Evolutionary conservation across 2,113 vertebrate species (phyloP).

Genomic region (Bubo scandiacus): DNA sequence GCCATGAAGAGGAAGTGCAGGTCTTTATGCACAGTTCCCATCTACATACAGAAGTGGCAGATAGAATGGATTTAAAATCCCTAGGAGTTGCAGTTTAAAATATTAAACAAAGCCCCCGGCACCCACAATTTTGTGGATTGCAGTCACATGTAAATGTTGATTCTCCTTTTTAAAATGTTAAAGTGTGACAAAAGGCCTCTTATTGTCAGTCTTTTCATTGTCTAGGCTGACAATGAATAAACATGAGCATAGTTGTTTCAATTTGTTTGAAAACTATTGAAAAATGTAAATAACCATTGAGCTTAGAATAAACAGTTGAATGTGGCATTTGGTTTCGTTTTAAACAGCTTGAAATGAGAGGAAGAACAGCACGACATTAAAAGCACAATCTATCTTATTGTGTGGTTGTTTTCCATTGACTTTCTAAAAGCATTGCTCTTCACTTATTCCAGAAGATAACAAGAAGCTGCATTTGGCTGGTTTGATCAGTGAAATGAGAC

Average conservation of each 20-base stretch:
- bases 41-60: background rate
- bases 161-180: background rate
- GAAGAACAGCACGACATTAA: conserved; percentile 19
- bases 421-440: background rate
- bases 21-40: background rate
- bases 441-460: background rate
- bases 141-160: background rate
- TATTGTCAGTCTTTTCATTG: background rate
- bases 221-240: background rate
- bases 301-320: conserved; percentile 23
- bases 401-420: background rate
- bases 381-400: conserved; percentile 8
- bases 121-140: background rate
- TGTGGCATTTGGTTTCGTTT: conserved; percentile 7
- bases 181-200: background rate
- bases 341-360: conserved; percentile 7
- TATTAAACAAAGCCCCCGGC: background rate
- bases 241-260: background rate
- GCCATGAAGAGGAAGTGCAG: background rate
- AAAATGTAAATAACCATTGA: conserved; percentile 25
- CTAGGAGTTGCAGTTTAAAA: background rate
- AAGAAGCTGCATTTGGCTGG: background rate
- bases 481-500: background rate
- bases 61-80: background rate
- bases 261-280: conserved; percentile 25